Percentiles rank a stretch among this genome's conserved stretches.
These are phyloP conservation scores for Cichlasoma orientale DNA, from an alignment of 2,797 vertebrate genomes.

Conservation along the genomic window DNA sequence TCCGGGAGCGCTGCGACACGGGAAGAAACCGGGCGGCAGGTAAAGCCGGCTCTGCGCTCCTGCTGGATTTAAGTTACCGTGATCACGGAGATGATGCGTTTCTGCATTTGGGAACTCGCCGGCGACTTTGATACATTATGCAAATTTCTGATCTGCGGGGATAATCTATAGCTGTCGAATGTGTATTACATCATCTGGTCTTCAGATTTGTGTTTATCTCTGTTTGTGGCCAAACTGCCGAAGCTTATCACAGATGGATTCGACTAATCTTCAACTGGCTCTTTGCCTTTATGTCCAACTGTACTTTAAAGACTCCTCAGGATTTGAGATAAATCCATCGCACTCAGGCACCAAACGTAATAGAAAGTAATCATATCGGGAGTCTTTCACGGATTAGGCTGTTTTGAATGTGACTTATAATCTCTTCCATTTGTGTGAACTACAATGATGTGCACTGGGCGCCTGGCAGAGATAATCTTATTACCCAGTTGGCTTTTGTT, in stretches of 20 bases:
- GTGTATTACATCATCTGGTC: slow-evolving; percentile 67
- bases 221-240: slow-evolving; percentile 71
- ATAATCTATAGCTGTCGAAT: slow-evolving; percentile 63
- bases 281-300: slow-evolving; percentile 69
- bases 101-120: slow-evolving; percentile 27
- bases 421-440: slow-evolving; percentile 78
- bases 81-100: not conserved
- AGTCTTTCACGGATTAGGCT: slow-evolving; percentile 79
- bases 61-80: not conserved
- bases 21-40: no score
- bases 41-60: no score
- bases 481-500: slow-evolving; percentile 82
- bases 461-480: slow-evolving; percentile 81
- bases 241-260: slow-evolving; percentile 74
- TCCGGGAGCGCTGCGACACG: slow-evolving; percentile 45
- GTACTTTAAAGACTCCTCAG: slow-evolving; percentile 75
- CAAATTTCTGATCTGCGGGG: slow-evolving; percentile 45
- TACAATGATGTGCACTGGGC: slow-evolving; percentile 75
- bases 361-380: slow-evolving; percentile 81
- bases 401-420: slow-evolving; percentile 80
- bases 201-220: slow-evolving; percentile 70
- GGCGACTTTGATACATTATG: slow-evolving; percentile 46
- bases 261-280: slow-evolving; percentile 75
- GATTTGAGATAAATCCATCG: slow-evolving; percentile 73
- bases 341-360: slow-evolving; percentile 74